Percentiles rank a stretch among this genome's conserved stretches.
Evolutionary conservation across 2,888 invertebrate species (phyloP).

Genomic region (Cantharis flavilabris): DNA sequence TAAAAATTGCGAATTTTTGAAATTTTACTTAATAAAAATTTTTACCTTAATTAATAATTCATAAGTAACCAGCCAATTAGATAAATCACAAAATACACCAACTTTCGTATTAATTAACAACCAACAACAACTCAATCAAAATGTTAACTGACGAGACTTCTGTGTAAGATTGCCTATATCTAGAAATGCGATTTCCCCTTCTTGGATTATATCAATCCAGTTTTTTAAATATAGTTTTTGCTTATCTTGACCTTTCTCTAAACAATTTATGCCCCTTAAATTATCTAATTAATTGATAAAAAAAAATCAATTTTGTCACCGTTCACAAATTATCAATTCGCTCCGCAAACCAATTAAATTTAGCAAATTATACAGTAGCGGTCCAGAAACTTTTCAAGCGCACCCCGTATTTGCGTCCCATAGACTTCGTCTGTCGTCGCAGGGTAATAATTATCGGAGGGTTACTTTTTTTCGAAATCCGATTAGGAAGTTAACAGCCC

Average conservation of each 20-base stretch:
- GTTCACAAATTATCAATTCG: neutral
- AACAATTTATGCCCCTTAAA: conserved; percentile 19
- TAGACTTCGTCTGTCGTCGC: neutral
- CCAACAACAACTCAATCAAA: conserved; percentile 20
- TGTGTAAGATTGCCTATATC: conserved; percentile 29
- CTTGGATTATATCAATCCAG: conserved; percentile 15
- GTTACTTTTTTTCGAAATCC: neutral
- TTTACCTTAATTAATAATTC: conserved; percentile 14
- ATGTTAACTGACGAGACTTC: conserved; percentile 24
- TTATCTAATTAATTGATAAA: conserved; percentile 8
- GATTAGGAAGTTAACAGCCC: neutral
- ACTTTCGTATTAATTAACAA: conserved; percentile 8
- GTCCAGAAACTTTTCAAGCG: neutral
- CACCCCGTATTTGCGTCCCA: neutral
- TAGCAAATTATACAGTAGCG: neutral
- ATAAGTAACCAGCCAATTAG: conserved; percentile 2
- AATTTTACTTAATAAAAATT: neutral
- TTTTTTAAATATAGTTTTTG: conserved; percentile 10
- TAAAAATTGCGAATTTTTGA: no score
- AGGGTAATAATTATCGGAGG: neutral
- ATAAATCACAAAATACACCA: conserved; percentile 18
- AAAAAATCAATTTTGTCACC: neutral
- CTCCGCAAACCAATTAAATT: neutral
- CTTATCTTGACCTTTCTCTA: conserved; percentile 17
- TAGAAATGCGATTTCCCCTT: conserved; percentile 28